Percentiles rank a stretch among this genome's conserved stretches.
Conservation (phyloP, 2,113 vertebrate species). For the Eolophus roseicapilla region DNA sequence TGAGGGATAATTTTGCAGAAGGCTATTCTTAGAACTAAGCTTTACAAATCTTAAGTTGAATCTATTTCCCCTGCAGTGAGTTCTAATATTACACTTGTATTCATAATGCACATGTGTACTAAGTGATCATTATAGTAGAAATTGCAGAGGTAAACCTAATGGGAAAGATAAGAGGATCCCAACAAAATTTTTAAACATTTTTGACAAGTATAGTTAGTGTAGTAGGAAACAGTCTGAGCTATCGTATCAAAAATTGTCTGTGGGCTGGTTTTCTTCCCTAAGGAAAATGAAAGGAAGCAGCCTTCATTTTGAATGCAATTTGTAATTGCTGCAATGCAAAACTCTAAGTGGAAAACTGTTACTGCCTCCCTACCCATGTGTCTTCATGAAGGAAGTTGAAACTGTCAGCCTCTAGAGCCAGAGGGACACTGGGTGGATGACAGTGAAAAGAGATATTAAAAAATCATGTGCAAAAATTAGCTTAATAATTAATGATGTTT, state of each 20-base stretch:
- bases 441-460: not conserved
- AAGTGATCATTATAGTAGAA: not conserved
- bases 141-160: not conserved
- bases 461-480: not conserved
- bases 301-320: not conserved
- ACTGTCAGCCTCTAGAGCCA: not conserved
- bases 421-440: not conserved
- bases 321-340: not conserved
- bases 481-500: not conserved
- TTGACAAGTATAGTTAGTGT: not conserved
- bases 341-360: not conserved
- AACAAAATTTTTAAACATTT: not conserved
- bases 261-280: not conserved
- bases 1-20: not conserved
- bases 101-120: not conserved
- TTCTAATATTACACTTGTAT: not conserved
- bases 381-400: not conserved
- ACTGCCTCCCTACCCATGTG: not conserved
- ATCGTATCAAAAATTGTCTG: not conserved
- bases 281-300: not conserved
- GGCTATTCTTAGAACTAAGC: not conserved
- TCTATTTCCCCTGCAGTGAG: not conserved
- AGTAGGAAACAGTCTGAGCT: not conserved
- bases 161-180: not conserved
- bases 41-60: not conserved